Evolutionary conservation across 2,113 vertebrate genomes (phyloP).

Genomic region (Rhea americana): DNA sequence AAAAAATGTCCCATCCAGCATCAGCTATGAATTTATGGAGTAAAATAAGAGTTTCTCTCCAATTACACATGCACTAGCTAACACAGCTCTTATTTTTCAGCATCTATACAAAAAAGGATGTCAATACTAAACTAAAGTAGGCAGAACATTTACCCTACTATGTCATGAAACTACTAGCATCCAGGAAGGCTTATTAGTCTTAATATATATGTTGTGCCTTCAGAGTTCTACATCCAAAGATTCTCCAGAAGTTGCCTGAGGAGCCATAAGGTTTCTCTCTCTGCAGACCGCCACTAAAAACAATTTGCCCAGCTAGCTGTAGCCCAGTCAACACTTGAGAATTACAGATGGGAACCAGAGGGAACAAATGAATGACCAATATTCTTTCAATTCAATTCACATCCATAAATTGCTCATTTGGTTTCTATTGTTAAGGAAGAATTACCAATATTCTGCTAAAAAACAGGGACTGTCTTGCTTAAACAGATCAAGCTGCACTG

Average conservation of each 20-base stretch:
- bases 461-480: background rate
- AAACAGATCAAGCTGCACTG: background rate
- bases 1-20: background rate
- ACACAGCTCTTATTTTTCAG: background rate
- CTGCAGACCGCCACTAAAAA: background rate
- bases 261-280: background rate
- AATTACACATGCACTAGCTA: background rate
- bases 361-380: background rate
- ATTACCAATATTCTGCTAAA: background rate
- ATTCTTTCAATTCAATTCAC: background rate
- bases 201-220: background rate
- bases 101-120: background rate
- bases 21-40: background rate
- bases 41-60: background rate
- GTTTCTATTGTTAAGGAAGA: background rate
- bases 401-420: background rate
- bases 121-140: background rate
- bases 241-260: background rate
- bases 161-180: background rate
- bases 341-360: background rate
- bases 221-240: rapidly evolving
- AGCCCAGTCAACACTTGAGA: background rate
- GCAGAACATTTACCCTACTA: background rate
- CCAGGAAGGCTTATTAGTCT: background rate
- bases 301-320: background rate